Percentiles rank a stretch among this genome's conserved stretches.
phyloP scores from a whole-genome alignment of 2,113 vertebrate species.

The Silurus asotus region DNA sequence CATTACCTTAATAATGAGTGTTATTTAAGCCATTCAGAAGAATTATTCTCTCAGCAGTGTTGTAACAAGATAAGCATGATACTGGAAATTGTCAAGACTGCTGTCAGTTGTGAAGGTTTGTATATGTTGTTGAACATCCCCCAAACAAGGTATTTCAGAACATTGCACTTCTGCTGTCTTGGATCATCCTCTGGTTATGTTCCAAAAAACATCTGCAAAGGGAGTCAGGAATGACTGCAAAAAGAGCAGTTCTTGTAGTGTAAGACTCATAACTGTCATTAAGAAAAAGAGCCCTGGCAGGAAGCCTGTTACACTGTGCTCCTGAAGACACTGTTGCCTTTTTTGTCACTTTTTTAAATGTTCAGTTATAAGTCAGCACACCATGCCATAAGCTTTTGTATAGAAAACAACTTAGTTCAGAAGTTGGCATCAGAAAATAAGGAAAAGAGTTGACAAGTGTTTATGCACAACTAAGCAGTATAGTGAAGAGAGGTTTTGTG shows the following conservation, averaged over 20 bases:
- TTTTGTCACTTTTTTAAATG: neutral
- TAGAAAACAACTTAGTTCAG: neutral
- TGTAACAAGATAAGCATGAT: neutral
- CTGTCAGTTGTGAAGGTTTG: neutral
- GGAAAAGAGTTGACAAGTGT: neutral
- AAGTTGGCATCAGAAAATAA: slow-evolving; percentile 10
- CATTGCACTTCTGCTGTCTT: neutral
- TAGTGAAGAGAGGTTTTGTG: neutral
- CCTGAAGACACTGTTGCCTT: neutral
- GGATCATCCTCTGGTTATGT: neutral
- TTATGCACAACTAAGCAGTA: neutral
- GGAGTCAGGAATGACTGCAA: neutral
- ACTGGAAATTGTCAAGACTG: neutral
- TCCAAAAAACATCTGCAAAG: neutral
- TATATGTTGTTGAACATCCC: neutral
- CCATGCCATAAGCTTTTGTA: neutral
- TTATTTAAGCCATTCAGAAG: neutral
- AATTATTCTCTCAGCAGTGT: neutral
- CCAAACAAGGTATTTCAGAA: neutral
- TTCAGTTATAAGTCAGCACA: neutral
- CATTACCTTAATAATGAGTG: neutral
- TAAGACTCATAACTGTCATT: neutral
- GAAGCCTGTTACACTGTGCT: neutral
- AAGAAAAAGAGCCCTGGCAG: neutral
- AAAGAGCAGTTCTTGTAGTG: neutral